Conservation (phyloP, 2,797 vertebrate genomes). For the Bufotes viridis region DNA sequence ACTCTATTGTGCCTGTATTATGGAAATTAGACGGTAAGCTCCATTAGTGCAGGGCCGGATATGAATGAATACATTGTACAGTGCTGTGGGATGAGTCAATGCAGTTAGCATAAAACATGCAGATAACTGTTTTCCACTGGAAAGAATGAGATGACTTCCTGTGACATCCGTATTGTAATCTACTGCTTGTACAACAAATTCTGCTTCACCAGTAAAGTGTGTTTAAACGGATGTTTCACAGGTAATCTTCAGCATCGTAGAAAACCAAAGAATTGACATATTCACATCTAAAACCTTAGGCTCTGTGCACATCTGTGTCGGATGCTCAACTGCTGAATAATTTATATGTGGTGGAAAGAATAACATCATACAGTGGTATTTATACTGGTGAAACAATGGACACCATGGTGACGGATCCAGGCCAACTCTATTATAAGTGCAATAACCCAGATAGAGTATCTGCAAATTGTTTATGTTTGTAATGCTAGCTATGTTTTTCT, state of each 20-base stretch:
- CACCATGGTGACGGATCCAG: too few species aligned
- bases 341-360: too few species aligned
- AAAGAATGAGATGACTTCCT: not conserved
- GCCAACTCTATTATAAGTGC: too few species aligned
- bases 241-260: not conserved
- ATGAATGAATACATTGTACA: not conserved
- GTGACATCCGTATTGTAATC: not conserved
- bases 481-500: too few species aligned
- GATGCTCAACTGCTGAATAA: not conserved
- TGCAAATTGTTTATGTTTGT: too few species aligned
- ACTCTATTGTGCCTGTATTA: conserved; percentile 5
- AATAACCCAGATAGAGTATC: too few species aligned
- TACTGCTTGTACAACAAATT: not conserved
- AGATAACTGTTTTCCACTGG: not conserved
- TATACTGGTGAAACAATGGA: too few species aligned
- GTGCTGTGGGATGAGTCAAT: not conserved
- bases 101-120: not conserved
- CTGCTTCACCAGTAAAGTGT: not conserved
- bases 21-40: not conserved
- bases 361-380: too few species aligned
- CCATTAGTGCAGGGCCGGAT: not conserved
- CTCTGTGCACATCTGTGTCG: too few species aligned
- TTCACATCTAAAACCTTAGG: not conserved
- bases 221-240: not conserved
- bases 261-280: not conserved